These are phyloP conservation scores for Plectropomus leopardus DNA, from an alignment of 2,113 vertebrate genomes.

Conservation along the genomic window DNA sequence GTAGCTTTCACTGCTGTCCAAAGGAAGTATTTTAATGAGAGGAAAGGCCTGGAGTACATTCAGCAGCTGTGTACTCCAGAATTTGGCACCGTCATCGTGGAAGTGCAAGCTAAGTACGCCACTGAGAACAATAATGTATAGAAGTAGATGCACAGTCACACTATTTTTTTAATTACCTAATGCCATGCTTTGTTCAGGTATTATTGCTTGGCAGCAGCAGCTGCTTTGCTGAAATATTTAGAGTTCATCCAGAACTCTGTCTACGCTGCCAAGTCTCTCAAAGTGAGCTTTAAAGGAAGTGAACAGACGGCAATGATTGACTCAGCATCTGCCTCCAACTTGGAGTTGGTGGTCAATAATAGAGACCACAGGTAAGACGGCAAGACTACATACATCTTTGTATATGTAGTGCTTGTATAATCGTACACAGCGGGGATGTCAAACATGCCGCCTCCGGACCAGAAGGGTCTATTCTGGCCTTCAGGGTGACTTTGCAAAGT, in stretches of 20 bases:
- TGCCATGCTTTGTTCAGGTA: slow-evolving; percentile 85
- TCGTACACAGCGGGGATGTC: no score
- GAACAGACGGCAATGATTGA: slow-evolving; percentile 98
- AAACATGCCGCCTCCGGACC: no score
- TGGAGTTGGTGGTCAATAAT: slow-evolving; percentile 94
- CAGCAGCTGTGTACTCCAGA: slow-evolving; percentile 93
- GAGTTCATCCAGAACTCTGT: slow-evolving; percentile 96
- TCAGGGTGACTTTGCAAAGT: no score
- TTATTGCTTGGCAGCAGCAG: slow-evolving; percentile 94
- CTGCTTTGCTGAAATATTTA: slow-evolving; percentile 95
- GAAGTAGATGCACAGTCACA: neutral
- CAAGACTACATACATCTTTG: neutral
- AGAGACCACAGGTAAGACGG: slow-evolving; percentile 90
- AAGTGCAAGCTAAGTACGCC: slow-evolving; percentile 94
- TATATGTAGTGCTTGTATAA: neutral
- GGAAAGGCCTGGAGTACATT: slow-evolving; percentile 96
- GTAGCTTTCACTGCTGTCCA: slow-evolving; percentile 92
- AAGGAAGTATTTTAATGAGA: slow-evolving; percentile 97
- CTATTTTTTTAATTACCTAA: neutral
- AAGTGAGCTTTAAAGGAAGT: slow-evolving; percentile 94
- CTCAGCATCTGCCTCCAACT: slow-evolving; percentile 91
- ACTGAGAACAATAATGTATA: slow-evolving; percentile 1
- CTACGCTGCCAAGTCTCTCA: slow-evolving; percentile 94
- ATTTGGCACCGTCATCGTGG: slow-evolving; percentile 93
- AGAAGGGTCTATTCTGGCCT: no score